Base-by-base conservation (phyloP, 2,888 invertebrate species). In the Iselma pallidipennis region DNA sequence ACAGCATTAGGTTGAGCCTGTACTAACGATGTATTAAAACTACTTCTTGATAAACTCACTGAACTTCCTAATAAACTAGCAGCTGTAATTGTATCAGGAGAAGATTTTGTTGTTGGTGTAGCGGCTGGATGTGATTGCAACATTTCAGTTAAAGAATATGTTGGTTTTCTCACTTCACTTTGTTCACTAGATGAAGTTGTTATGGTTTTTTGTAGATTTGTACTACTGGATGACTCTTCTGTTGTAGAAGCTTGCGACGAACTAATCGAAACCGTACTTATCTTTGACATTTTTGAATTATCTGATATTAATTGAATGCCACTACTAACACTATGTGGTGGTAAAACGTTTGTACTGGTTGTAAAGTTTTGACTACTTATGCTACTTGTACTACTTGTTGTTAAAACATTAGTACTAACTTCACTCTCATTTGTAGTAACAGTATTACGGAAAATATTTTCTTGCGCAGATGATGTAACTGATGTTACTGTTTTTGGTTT, bases 71-170 rank as follows among this genome's bases (percentile, higher is more conserved):
- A 66, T 26, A 82, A 72, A 69, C 81, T 81, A 7, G 82, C 82
- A 0, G 82, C 80, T 4, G 82, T 82, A 16, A 82, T 81, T 1
- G 80, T 78, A 26, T 80, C 80, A 1, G 78, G 78, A 4, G 80
- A 77, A 9, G 80, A 76, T 75, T 81, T 81, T 1, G 80, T 77
- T 7, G 78, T 76, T 9, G 80, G 72, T 19, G 73, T 80, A 28
- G 82, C 81, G 2, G 82, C 81, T 21, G 82, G 82, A 71, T 82
- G 82, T 6, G 81, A 82, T 63, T 82, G 82, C 29, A 82, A 68
- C 82, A 82, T 82, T n/a, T 80, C 81, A n/a, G 81, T 82, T 55
- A 82, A 66, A 49, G 80, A 81, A 54, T 80, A 71, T 0, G 81
- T 79, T 10, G 76, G 67, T 67, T 80, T 80, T 58, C 69, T 72